Percentiles rank a stretch among this genome's conserved stretches.
Conservation (phyloP, 2,888 invertebrate genomes). For the Tetragonisca angustula region DNA sequence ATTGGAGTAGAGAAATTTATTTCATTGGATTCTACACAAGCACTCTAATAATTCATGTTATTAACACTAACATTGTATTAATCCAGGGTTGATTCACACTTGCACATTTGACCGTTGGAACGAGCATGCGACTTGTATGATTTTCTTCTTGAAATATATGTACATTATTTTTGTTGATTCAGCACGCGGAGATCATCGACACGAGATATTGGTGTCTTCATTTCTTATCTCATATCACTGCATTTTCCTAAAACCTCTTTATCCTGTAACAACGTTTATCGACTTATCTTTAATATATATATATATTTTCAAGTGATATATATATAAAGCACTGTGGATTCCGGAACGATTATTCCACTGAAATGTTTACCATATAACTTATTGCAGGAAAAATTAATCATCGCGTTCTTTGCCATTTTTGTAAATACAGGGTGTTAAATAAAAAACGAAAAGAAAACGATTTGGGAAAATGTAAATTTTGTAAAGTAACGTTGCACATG, state of each 20-base stretch:
- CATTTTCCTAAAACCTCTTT: background rate
- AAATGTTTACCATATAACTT: background rate
- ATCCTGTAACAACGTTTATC: slow-evolving; percentile 4
- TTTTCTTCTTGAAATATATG: slow-evolving; percentile 4
- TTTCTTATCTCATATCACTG: background rate
- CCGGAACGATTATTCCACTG: background rate
- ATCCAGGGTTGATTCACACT: background rate
- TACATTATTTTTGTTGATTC: background rate
- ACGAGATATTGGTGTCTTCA: slow-evolving; percentile 9
- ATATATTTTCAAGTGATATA: background rate
- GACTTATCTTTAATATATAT: background rate
- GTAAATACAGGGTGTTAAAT: background rate
- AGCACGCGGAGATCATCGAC: slow-evolving; percentile 40
- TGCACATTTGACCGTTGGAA: background rate
- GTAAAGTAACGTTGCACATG: background rate
- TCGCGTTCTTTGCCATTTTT: background rate
- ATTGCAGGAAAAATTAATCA: background rate
- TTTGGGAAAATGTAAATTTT: background rate
- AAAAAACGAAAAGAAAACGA: background rate
- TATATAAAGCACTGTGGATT: background rate
- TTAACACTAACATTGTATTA: slow-evolving; percentile 15
- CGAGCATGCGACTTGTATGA: slow-evolving; percentile 20
- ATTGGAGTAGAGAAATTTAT: background rate
- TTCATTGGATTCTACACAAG: background rate
- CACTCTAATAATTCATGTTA: slow-evolving; percentile 16